These are phyloP conservation scores for Chirona hameri DNA, from an alignment of 2,888 invertebrate species.

Conservation along the genomic window DNA sequence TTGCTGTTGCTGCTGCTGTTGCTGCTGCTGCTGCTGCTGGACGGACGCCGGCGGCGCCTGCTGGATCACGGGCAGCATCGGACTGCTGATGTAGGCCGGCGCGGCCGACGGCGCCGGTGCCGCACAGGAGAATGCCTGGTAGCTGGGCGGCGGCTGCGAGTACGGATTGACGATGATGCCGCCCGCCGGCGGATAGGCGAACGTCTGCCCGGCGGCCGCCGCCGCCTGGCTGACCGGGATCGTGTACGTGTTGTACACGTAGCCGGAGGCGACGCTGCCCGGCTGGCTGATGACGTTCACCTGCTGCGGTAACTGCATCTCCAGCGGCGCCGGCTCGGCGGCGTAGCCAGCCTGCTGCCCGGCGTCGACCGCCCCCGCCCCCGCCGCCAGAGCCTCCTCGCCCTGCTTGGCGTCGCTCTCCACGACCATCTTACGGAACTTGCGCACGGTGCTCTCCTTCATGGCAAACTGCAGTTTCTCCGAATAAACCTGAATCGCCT, in stretches of 20 bases:
- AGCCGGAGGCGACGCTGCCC: slow-evolving; percentile 31
- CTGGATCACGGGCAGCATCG: slow-evolving; percentile 31
- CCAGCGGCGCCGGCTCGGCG: neutral
- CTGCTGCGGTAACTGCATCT: slow-evolving; percentile 24
- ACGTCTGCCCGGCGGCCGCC: slow-evolving; percentile 25
- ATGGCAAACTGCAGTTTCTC: slow-evolving; percentile 42
- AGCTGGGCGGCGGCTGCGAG: slow-evolving; percentile 2
- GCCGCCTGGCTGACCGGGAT: too few relatives aligned
- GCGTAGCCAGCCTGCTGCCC: neutral
- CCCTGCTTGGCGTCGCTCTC: slow-evolving; percentile 35
- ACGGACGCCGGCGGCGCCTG: slow-evolving; percentile 31
- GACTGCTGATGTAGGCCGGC: slow-evolving; percentile 7
- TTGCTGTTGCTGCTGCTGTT: too few relatives aligned
- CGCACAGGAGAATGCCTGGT: slow-evolving; percentile 28
- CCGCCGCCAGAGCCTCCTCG: neutral
- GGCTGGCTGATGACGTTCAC: slow-evolving; percentile 33
- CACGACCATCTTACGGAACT: slow-evolving; percentile 41
- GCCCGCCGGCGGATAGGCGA: neutral
- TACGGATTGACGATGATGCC: slow-evolving; percentile 5
- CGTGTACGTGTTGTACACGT: slow-evolving; percentile 23
- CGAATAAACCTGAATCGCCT: slow-evolving; percentile 41
- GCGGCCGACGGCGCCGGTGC: neutral
- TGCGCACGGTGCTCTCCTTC: slow-evolving; percentile 42
- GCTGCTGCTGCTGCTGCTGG: slow-evolving; percentile 34
- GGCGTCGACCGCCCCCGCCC: too few relatives aligned